Evolutionary conservation across 2,888 invertebrate species (phyloP), one percentile per base, ranked within the genome.

Genomic region (Palloptera scutellata): DNA sequence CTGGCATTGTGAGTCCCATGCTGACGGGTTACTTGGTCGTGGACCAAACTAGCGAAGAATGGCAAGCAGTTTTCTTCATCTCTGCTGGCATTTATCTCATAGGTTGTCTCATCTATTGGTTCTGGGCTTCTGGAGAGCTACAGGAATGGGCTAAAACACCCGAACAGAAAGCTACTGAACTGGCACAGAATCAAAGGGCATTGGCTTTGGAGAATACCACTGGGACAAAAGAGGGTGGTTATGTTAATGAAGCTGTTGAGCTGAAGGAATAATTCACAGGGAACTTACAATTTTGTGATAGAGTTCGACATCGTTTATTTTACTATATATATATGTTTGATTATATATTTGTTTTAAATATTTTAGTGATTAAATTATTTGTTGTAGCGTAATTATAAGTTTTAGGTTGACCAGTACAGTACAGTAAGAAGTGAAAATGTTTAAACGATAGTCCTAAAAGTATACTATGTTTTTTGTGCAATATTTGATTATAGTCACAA

Each of bases 1-100:
- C 97, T 1, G 97, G 97, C 41, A 95, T 97, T 76, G 86, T 96
- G n/a, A 94, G 94, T 80, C 97, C 96, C 0, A 88, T 91, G 12
- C 84, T 96, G 0, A 92, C 94, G 0, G 95, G 95, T 9, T 88
- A 89, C 62, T 90, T 96, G 65, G 93, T 94, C 15, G 87, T 88
- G 68, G 86, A 92, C 72, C 89, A 91, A 91, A 89, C 88, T 3
- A 88, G 89, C 19, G 89, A 88, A 17, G 91, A 96, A 85, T 97
- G 97, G 97, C 89, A 91, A 72, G 86, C 89, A 43, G 93, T 97
- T 10, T 96, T 96, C 85, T 94, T 92, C 85, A 91, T 96, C 77
- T 91, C 95, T 0, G 91, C 93, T 74, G 88, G 88, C 66, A 89
- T 97, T 78, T 97, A 96, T 80, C 86, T 94, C 0, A 73, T 92